These are phyloP conservation scores for Cepaea hortensis DNA, from an alignment of 2,888 invertebrate genomes.

Conservation along the genomic window DNA sequence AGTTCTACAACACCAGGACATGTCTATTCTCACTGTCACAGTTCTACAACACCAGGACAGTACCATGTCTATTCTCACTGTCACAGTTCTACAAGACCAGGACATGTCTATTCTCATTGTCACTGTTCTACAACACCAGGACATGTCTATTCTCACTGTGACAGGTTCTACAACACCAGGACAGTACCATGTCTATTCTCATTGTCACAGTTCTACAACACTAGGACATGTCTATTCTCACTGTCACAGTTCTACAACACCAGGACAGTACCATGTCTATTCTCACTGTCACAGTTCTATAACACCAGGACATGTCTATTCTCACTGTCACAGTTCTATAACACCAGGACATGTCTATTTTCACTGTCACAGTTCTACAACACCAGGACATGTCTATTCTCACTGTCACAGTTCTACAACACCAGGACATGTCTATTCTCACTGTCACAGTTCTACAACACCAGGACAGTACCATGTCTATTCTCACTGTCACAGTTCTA, in stretches of 20 bases:
- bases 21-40: no score
- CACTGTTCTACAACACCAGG: background rate
- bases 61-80: constrained; percentile 83
- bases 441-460: no score
- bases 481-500: no score
- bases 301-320: background rate
- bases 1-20: background rate
- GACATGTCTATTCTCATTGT: no score
- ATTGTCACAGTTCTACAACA: no score
- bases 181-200: constrained; percentile 83
- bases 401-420: no score
- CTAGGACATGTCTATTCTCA: background rate
- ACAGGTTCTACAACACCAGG: background rate
- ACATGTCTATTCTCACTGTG: no score
- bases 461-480: constrained; percentile 83
- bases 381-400: background rate
- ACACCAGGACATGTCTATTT: background rate
- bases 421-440: background rate
- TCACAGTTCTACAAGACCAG: background rate
- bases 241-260: background rate
- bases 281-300: no score
- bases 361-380: no score
- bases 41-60: background rate
- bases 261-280: constrained; percentile 83
- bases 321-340: no score